A percentile compares a stretch with the other conserved stretches of the same genome.
These are phyloP conservation scores for Archivesica marissinica DNA, from an alignment of 1,140 invertebrate genomes.

Conservation along the genomic window DNA sequence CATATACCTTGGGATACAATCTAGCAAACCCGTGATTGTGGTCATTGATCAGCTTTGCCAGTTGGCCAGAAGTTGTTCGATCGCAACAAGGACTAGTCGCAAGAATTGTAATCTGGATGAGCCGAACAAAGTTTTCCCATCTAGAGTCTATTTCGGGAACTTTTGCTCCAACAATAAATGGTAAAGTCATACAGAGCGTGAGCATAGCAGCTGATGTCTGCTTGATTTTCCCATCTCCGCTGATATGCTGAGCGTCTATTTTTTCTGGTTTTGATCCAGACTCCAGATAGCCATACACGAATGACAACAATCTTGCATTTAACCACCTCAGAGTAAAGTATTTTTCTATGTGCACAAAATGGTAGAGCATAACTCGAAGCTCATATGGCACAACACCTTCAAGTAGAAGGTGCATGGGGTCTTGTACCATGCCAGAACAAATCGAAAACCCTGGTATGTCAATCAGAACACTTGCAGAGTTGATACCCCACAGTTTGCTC, in stretches of 20 bases:
- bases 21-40: background rate
- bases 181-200: background rate
- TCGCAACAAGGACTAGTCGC: conserved; percentile 1
- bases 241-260: background rate
- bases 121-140: conserved; percentile 7
- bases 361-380: background rate
- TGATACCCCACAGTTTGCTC: conserved; percentile 44
- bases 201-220: conserved; percentile 1
- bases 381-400: conserved; percentile 35
- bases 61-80: background rate
- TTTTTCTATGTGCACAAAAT: background rate
- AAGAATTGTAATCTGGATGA: background rate
- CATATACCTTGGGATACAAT: conserved; percentile 36
- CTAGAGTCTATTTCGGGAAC: background rate
- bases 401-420: conserved; percentile 38
- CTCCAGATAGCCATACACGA: conserved; percentile 19
- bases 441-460: conserved; percentile 5
- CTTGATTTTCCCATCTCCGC: background rate
- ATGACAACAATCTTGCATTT: background rate
- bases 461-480: conserved; percentile 18
- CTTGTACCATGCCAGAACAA: background rate
- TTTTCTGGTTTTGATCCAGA: background rate
- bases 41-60: background rate
- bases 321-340: conserved; percentile 3
- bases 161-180: background rate